These are phyloP conservation scores for Phrynosoma blainvillii DNA, from an alignment of 2,113 vertebrate species.

Conservation along the genomic window DNA sequence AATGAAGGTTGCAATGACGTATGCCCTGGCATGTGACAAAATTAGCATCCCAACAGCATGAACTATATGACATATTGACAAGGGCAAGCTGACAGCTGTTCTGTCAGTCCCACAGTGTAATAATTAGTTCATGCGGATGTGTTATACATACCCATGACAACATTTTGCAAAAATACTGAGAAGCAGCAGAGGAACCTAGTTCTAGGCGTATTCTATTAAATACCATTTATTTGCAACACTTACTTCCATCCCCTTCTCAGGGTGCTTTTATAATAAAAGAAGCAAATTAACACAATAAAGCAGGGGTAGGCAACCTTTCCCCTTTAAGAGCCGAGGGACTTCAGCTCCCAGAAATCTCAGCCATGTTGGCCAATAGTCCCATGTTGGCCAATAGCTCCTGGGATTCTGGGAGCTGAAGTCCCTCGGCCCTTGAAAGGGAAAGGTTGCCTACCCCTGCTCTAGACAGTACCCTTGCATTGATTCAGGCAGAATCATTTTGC, in stretches of 20 bases:
- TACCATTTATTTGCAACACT: background rate
- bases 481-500: constrained; percentile 16
- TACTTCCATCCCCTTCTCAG: background rate
- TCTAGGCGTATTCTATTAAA: constrained; percentile 50
- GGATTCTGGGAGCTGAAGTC: too few species aligned
- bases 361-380: too few species aligned
- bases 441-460: too few species aligned
- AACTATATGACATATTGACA: constrained; percentile 36
- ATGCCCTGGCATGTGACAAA: constrained; percentile 50
- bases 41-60: constrained; percentile 51
- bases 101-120: constrained; percentile 22
- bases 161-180: constrained; percentile 59
- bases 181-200: constrained; percentile 42
- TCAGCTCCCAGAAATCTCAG: too few species aligned
- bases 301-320: too few species aligned
- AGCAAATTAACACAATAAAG: background rate
- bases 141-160: constrained; percentile 57
- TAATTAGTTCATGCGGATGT: constrained; percentile 45
- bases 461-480: constrained; percentile 14
- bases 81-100: constrained; percentile 56
- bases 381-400: too few species aligned
- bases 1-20: constrained; percentile 41
- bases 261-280: background rate
- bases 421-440: too few species aligned
- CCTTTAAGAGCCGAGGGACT: too few species aligned